These are phyloP conservation scores for Eulemur coronatus DNA, from an alignment of 2,797 vertebrate species.

Conservation along the genomic window DNA sequence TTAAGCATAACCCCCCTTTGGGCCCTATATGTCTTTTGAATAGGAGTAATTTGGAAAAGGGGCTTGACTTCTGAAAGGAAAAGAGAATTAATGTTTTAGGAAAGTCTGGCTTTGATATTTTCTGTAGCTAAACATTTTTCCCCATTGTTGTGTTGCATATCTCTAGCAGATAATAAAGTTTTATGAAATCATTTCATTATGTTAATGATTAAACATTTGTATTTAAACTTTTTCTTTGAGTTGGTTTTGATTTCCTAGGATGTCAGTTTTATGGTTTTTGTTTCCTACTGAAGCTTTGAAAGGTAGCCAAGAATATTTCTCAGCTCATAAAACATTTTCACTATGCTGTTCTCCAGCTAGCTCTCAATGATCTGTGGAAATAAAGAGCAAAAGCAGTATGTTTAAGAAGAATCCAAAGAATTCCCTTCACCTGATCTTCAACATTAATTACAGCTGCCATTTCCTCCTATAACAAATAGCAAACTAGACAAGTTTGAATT, in stretches of 20 bases:
- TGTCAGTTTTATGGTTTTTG: conserved; percentile 56
- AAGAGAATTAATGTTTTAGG: conserved; percentile 30
- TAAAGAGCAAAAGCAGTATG: not conserved
- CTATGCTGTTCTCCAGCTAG: not conserved
- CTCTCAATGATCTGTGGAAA: conserved; percentile 1
- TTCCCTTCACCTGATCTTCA: not conserved
- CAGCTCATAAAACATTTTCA: conserved; percentile 46
- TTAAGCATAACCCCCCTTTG: not conserved
- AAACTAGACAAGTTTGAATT: not conserved
- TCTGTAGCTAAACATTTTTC: not conserved
- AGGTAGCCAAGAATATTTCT: conserved; percentile 54
- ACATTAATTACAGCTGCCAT: not conserved
- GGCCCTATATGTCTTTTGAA: not conserved
- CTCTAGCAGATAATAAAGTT: conserved; percentile 58
- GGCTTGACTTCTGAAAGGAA: conserved; percentile 10
- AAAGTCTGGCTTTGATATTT: not conserved
- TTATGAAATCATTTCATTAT: conserved; percentile 55
- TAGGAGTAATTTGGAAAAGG: conserved; percentile 16
- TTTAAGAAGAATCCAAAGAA: conserved; percentile 1
- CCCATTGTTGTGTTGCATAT: conserved; percentile 14
- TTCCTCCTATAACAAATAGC: not conserved
- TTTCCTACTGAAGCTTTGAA: conserved; percentile 59
- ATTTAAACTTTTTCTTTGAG: conserved; percentile 61
- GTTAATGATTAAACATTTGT: conserved; percentile 55
- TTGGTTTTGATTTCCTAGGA: conserved; percentile 59